Conservation (phyloP, 1,140 invertebrate genomes). For the Lycorma delicatula region DNA sequence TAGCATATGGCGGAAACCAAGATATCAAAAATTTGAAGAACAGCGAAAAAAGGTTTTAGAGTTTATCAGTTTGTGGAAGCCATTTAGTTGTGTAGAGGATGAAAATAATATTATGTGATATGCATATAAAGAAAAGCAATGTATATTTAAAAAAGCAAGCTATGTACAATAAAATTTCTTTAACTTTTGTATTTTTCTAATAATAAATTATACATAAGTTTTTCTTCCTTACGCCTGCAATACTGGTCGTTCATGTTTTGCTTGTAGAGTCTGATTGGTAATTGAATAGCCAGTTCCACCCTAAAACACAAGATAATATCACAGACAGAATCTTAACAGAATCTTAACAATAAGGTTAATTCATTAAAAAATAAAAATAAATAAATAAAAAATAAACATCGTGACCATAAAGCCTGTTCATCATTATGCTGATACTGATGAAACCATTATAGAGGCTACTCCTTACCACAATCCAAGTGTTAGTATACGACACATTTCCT, state of each 20-base stretch:
- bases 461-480: too few relatives aligned
- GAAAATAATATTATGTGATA: too few relatives aligned
- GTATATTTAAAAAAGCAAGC: too few relatives aligned
- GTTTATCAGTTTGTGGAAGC: conserved; percentile 56
- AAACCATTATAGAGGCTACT: too few relatives aligned
- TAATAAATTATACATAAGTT: too few relatives aligned
- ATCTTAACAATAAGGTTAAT: neutral
- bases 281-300: conserved; percentile 91
- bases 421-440: too few relatives aligned
- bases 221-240: conserved; percentile 78
- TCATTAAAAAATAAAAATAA: neutral
- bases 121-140: too few relatives aligned
- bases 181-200: too few relatives aligned
- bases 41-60: conserved; percentile 57
- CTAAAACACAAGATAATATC: conserved; percentile 41
- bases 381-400: neutral
- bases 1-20: conserved; percentile 71
- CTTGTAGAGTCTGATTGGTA: conserved; percentile 75
- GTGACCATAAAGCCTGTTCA: neutral
- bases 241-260: conserved; percentile 76
- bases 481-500: too few relatives aligned
- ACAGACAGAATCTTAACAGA: conserved; percentile 12
- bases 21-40: conserved; percentile 58
- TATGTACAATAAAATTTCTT: too few relatives aligned
- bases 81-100: too few relatives aligned